A percentile compares a stretch with the other conserved stretches of the same genome.
phyloP scores from a whole-genome alignment of 2,113 vertebrate species.

The Dermatemys mawii region DNA sequence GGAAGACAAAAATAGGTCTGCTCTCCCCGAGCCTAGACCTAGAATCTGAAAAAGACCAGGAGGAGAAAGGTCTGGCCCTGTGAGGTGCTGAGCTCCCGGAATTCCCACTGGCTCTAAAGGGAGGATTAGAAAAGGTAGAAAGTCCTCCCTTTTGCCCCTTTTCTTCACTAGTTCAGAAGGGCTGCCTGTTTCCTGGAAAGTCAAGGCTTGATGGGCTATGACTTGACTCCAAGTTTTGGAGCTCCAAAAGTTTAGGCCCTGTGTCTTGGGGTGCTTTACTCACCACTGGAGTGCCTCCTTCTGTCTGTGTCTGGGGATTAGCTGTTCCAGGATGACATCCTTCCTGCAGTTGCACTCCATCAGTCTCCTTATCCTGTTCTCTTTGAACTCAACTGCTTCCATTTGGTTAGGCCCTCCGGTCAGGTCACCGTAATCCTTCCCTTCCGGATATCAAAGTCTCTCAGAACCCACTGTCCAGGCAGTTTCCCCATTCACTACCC shows the following conservation, averaged over 20 bases:
- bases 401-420: neutral
- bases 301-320: neutral
- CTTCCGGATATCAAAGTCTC: neutral
- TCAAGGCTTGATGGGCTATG: neutral
- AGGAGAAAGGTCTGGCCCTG: neutral
- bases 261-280: neutral
- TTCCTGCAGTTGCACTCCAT: neutral
- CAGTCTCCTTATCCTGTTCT: neutral
- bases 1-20: neutral
- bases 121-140: neutral
- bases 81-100: neutral
- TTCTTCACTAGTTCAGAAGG: neutral
- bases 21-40: neutral
- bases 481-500: neutral
- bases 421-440: neutral
- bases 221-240: neutral
- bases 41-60: neutral
- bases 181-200: neutral
- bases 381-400: neutral
- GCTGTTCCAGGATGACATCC: neutral
- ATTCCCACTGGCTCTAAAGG: neutral
- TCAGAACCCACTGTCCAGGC: neutral
- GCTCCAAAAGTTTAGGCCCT: neutral
- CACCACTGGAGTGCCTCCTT: neutral
- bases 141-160: neutral